phyloP scores from a whole-genome alignment of 1,140 invertebrate genomes.

The Babylonia areolata region DNA sequence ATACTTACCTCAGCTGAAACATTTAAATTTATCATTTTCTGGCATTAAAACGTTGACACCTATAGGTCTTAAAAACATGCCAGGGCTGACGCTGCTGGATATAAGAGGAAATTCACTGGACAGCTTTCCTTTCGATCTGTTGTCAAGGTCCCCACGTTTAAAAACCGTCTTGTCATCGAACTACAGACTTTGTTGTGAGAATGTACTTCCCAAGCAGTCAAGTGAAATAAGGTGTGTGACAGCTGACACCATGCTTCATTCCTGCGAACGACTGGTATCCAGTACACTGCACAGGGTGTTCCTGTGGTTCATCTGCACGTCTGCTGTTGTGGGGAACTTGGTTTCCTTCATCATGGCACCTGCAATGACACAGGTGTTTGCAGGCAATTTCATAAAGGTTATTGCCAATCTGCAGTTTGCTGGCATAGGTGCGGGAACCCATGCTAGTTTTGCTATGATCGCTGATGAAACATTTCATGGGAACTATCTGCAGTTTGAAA shows the following conservation, averaged over 20 bases:
- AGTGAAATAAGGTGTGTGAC: not conserved
- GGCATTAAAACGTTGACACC: not conserved
- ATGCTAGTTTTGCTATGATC: not conserved
- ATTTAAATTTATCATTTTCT: not conserved
- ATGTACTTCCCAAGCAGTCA: not conserved
- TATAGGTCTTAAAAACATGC: not conserved
- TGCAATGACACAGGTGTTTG: not conserved
- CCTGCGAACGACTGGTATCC: not conserved
- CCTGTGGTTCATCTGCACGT: not conserved
- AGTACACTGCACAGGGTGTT: not conserved
- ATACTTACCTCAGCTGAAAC: not conserved
- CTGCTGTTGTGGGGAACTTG: not conserved
- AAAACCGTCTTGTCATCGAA: not conserved
- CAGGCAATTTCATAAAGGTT: not conserved
- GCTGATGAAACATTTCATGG: not conserved
- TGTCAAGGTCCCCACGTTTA: not conserved
- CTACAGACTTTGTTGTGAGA: not conserved
- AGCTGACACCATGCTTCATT: not conserved
- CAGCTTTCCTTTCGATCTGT: not conserved
- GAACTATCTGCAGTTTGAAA: not conserved
- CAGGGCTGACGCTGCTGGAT: not conserved
- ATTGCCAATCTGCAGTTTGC: not conserved
- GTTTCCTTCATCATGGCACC: not conserved
- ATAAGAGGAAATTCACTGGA: not conserved
- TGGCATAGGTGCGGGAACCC: not conserved